Evolutionary conservation across 2,888 invertebrate species (phyloP).

Genomic region (Cetonia aurata): DNA sequence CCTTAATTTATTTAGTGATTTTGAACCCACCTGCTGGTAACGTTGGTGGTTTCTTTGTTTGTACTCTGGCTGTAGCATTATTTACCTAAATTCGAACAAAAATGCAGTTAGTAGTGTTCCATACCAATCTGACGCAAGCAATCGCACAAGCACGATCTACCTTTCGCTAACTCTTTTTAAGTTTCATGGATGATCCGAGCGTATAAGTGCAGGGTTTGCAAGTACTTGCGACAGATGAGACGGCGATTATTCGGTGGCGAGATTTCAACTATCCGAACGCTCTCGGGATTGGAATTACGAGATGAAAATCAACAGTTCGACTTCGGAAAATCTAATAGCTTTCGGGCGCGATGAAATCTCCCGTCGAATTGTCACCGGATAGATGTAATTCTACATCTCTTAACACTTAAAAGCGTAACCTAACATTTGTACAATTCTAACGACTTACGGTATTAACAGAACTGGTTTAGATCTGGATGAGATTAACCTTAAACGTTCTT

Average conservation of each 20-base stretch:
- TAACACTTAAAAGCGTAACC: slow-evolving; percentile 2
- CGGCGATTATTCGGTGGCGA: slow-evolving; percentile 10
- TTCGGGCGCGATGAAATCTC: slow-evolving; percentile 9
- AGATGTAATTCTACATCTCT: slow-evolving; percentile 12
- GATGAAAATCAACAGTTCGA: too few species aligned
- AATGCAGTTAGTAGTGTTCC: slow-evolving; percentile 52
- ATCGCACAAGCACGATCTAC: slow-evolving; percentile 43
- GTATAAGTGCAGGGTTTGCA: slow-evolving; percentile 23
- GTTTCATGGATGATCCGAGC: background rate
- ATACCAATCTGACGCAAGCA: slow-evolving; percentile 58
- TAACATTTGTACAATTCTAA: slow-evolving; percentile 21
- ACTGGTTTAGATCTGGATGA: too few species aligned
- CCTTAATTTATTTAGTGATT: slow-evolving; percentile 36
- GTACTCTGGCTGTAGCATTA: slow-evolving; percentile 99
- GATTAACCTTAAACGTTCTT: too few species aligned
- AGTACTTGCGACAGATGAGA: slow-evolving; percentile 41
- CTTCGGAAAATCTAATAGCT: background rate
- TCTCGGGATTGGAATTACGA: too few species aligned
- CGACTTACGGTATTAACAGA: background rate
- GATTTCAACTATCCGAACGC: slow-evolving; percentile 1
- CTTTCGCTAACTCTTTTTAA: slow-evolving; percentile 48
- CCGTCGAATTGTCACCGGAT: background rate
- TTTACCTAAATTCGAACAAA: slow-evolving; percentile 82
- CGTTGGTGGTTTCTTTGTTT: slow-evolving; percentile 97
- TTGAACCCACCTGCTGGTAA: slow-evolving; percentile 87